Evolutionary conservation across 1,140 invertebrate genomes (phyloP), one percentile per base, ranked within the genome.

Genomic region (Ectropis grisescens): DNA sequence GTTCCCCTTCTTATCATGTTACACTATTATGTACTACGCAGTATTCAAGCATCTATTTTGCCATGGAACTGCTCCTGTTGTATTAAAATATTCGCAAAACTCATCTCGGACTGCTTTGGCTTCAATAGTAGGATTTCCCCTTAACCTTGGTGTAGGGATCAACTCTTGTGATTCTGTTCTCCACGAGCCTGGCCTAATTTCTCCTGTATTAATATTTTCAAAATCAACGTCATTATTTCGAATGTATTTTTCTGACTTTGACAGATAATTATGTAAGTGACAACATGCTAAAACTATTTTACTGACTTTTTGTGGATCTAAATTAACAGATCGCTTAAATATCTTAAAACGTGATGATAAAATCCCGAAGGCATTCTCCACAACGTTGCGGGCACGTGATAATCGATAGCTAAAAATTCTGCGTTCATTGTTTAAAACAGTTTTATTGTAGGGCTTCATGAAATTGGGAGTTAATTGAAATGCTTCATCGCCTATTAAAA

Each of bases 401-500:
- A 29, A 29, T 29, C 27, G 12, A 13, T 29, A 29, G 13, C 13
- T 29, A 13, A 29, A 29, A 29, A 29, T 29, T 13, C 27, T 11
- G 12, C 27, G 12, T 29, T 29, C 27, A 2, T 29, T 13, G 12
- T 11, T 29, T 13, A 29, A 29, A 13, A 29, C 27, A 7, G 11
- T 13, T 29, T 29, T 29, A 13, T 29, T 29, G 27, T 29, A 29
- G 12, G 27, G 27, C 27, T 29, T 29, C 12, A 29, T 13, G 27
- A 29, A 29, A 13, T 29, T 29, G 12, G 27, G 27, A 29, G 27
- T 29, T 13, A 29, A 13, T 29, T 29, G 33, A 33, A 45, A 45
- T 1, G 42, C 42, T 8, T 36, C 33, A 29, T 36, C 42, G 24
- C 37, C 37, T 26, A 45, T 27, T 36, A 45, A 40, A 35, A 45